Base-by-base conservation (phyloP, 2,113 vertebrate species). In the Collichthys lucidus region DNA sequence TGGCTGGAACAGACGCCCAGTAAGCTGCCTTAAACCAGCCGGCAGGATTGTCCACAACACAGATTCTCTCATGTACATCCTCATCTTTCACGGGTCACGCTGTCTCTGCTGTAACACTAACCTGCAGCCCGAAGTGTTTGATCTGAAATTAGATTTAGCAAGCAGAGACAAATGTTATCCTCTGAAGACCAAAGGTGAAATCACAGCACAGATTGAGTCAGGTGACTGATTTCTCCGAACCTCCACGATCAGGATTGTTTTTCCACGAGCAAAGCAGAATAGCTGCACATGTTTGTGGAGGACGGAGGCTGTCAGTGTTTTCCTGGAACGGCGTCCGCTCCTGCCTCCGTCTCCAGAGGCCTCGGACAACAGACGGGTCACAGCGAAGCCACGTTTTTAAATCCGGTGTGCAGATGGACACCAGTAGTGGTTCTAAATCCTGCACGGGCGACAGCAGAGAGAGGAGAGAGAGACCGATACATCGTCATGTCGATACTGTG, bases 381-480 rank as follows among this genome's bases (percentile, higher is more conserved):
- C 92, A 91, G 92, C 79, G 84, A 89, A 91, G 90, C 89, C 90
- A 75, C 88, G 9, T 75, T 90, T 64, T 90, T 81, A 93, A 92
- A 94, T 94, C 93, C 91, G 92, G 92, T 90, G 90, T 92, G 91
- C 93, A 95, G 92, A 94, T 94, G 94, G 93, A 89, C 88, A 74
- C 80, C 86, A 86, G 91, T 85, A 67, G 92, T 90, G 81, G 90
- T 85, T 84, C 90, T 90, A 90, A 91, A 93, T 92, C 92, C 93
- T 83, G 90, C 88, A 78, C 40, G 7, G 62, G 66, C 44, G 19
- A 55, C 73, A 29, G 24, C 24, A 64, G 56, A 84, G 79, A 69
- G 77, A n/a, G 70, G 56, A 60, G 40, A 67, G n/a, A n/a, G 80
- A 66, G 64, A 74, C 62, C 15, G 11, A 69, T 78, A 31, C 61